Evolutionary conservation across 2,797 vertebrate genomes (phyloP).

Genomic region (Amblyopsis hoosieri): DNA sequence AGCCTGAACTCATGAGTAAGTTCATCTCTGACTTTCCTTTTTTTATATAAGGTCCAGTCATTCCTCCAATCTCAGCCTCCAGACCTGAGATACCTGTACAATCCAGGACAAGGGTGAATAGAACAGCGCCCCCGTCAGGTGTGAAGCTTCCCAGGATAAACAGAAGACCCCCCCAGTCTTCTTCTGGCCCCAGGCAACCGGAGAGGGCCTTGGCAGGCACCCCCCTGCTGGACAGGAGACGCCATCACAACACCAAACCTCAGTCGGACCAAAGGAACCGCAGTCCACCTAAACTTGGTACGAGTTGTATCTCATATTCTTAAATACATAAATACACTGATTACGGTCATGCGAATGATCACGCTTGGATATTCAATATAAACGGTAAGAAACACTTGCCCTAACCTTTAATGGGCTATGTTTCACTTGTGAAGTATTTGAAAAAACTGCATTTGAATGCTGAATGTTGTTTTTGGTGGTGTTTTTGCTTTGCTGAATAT

Average conservation of each 20-base stretch:
- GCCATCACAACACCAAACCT: constrained; percentile 79
- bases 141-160: constrained; percentile 66
- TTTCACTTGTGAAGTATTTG: too few relatives aligned
- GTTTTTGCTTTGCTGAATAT: background rate
- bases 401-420: too few relatives aligned
- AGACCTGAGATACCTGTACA: constrained; percentile 38
- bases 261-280: constrained; percentile 85
- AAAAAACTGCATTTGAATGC: too few relatives aligned
- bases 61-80: constrained; percentile 31
- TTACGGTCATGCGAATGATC: too few relatives aligned
- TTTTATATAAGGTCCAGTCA: constrained; percentile 48
- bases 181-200: constrained; percentile 83
- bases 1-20: constrained; percentile 9
- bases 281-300: constrained; percentile 85
- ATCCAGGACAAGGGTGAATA: constrained; percentile 71
- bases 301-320: constrained; percentile 38
- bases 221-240: constrained; percentile 77
- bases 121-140: constrained; percentile 65
- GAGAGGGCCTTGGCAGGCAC: constrained; percentile 69
- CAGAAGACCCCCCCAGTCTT: constrained; percentile 83
- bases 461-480: background rate
- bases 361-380: too few relatives aligned
- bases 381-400: too few relatives aligned
- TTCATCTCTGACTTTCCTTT: constrained; percentile 14
- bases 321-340: too few relatives aligned